These are phyloP conservation scores for Chloropsis cyanopogon DNA, from an alignment of 2,113 vertebrate genomes.

Conservation along the genomic window DNA sequence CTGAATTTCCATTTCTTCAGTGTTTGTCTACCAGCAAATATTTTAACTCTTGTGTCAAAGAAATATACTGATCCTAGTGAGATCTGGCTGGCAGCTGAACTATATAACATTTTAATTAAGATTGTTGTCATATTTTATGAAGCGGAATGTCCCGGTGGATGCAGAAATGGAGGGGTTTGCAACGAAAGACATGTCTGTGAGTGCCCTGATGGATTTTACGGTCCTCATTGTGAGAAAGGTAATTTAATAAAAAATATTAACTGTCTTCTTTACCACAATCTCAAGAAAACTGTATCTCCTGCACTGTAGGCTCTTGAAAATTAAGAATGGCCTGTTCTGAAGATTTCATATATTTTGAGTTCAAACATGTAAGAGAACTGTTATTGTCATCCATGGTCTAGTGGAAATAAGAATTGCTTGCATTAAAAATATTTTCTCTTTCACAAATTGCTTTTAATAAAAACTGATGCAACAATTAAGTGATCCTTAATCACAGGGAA, in stretches of 20 bases:
- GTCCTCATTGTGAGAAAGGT: constrained; percentile 91
- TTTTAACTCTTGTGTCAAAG: not conserved
- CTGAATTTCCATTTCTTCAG: not conserved
- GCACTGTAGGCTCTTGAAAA: not conserved
- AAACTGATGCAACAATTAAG: not conserved
- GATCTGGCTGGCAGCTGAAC: not conserved
- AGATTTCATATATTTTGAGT: not conserved
- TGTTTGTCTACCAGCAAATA: not conserved
- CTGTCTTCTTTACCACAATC: not conserved
- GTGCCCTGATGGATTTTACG: constrained; percentile 87
- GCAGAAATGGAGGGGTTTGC: constrained; percentile 86
- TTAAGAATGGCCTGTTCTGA: not conserved
- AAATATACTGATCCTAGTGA: not conserved
- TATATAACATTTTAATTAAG: not conserved
- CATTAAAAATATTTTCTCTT: not conserved
- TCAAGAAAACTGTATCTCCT: not conserved
- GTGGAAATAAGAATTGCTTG: not conserved
- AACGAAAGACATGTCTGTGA: constrained; percentile 85
- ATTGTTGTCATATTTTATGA: constrained; percentile 56
- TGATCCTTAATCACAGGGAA: not conserved
- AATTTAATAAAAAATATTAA: not conserved
- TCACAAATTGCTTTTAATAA: not conserved
- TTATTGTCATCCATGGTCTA: not conserved
- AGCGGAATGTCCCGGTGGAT: constrained; percentile 88
- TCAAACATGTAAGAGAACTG: not conserved